A percentile compares a stretch with the other conserved stretches of the same genome.
Conservation (phyloP, 2,888 invertebrate genomes). For the Helleia helle region DNA sequence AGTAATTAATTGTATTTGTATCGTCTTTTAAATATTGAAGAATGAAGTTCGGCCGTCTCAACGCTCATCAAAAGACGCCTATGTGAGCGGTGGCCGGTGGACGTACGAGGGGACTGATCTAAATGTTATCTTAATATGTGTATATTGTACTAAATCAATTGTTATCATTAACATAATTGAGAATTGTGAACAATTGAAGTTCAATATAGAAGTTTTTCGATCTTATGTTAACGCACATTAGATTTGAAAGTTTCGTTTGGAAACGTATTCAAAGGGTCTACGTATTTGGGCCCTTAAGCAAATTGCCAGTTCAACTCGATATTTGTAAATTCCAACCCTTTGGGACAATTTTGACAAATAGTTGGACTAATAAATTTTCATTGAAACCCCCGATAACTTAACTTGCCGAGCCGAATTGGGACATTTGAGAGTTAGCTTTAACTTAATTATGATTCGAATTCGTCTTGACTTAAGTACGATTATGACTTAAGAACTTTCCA, state of each 20-base stretch:
- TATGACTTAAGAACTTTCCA: slow-evolving; percentile 52
- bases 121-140: too few species aligned
- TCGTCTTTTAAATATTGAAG: too few species aligned
- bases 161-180: too few species aligned
- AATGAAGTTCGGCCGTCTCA: too few species aligned
- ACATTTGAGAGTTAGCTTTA: slow-evolving; percentile 57
- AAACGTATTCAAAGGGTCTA: slow-evolving; percentile 25
- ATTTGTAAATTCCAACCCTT: slow-evolving; percentile 57
- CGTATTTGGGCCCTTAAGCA: slow-evolving; percentile 36
- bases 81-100: too few species aligned
- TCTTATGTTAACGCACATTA: slow-evolving; percentile 26
- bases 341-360: slow-evolving; percentile 69
- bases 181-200: too few species aligned
- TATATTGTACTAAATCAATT: too few species aligned
- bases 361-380: slow-evolving; percentile 69
- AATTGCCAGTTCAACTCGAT: slow-evolving; percentile 54
- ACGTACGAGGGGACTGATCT: too few species aligned
- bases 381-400: slow-evolving; percentile 61
- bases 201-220: too few species aligned
- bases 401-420: slow-evolving; percentile 53
- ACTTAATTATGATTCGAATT: slow-evolving; percentile 67
- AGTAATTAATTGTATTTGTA: too few species aligned
- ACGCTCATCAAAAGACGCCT: too few species aligned
- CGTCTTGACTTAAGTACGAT: slow-evolving; percentile 57
- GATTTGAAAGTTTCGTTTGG: slow-evolving; percentile 24